Base-by-base conservation (phyloP, 1,140 invertebrate genomes). In the Leptopilina clavipes region DNA sequence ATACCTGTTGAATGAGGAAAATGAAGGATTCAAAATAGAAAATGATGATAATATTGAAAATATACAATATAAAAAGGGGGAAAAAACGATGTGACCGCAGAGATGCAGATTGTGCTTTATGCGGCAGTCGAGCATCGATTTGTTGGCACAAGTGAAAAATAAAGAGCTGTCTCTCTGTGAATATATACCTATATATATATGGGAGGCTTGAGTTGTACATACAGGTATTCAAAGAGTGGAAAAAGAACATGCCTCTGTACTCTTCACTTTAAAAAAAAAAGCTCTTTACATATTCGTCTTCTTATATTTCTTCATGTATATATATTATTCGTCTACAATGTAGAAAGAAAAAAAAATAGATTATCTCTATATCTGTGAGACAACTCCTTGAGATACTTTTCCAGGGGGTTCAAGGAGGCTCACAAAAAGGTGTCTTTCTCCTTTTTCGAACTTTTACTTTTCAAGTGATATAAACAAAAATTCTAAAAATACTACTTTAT, bases 101-200 rank as follows among this genome's bases (percentile, higher is more conserved):
- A 65, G 9, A 52, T n/a, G 10, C 9, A 65, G 9, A 59, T 65
- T 37, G 59, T 65, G 19, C 59, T 65, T 65, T 65, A 65, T 65
- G 59, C 59, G 59, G 59, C 59, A 65, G 59, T 65, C 25, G 14
- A 65, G 59, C 22, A 65, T 65, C 59, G 59, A 65, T 65, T 65
- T 65, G 59, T 65, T 65, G 59, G 59, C 59, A 65, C 59, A 31
- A 65, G 25, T 65, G 19, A 65, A 37, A 48, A 65, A 65, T 65
- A 65, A 65, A 65, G 19, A 65, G 59, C 14, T 22, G 25, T 8
- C 59, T 65, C 25, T 65, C 25, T 31, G 25, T 31, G 25, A 31
- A 31, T 31, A 40, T 40, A 40, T 40, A 40, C 25, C 1, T 40
- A 40, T 40, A 40, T 40, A 40, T 9, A 31, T 65, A 8, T 25